These are phyloP conservation scores for Folsomia candida DNA, from an alignment of 2,888 invertebrate species.

Conservation along the genomic window DNA sequence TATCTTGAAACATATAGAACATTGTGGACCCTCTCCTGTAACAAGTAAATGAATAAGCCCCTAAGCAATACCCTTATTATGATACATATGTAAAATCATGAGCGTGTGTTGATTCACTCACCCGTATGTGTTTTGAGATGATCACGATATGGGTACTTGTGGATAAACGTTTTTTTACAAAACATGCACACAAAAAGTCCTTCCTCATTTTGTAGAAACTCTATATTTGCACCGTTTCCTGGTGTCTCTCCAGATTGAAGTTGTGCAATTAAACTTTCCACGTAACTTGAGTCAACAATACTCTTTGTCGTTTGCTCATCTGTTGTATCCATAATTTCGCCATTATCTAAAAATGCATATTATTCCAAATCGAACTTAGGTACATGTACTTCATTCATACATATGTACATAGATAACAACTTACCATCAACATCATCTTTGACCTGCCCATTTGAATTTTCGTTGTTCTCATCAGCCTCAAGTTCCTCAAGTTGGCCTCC, in stretches of 20 bases:
- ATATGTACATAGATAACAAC: neutral
- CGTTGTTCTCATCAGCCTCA: constrained; percentile 22
- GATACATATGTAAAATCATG: neutral
- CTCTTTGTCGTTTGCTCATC: neutral
- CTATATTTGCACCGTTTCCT: constrained; percentile 10
- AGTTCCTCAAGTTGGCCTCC: constrained; percentile 16
- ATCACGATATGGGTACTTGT: constrained; percentile 49
- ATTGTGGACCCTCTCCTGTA: constrained; percentile 44
- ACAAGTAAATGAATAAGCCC: neutral
- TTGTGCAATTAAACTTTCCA: constrained; percentile 5
- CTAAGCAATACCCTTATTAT: neutral
- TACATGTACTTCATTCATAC: neutral
- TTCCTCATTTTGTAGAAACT: constrained; percentile 43
- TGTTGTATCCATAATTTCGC: no score
- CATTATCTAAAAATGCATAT: neutral
- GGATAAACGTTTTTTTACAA: constrained; percentile 46
- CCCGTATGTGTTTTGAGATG: constrained; percentile 47
- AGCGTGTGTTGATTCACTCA: neutral
- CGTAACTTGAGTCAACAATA: neutral
- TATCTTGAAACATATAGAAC: constrained; percentile 35
- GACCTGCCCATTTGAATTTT: constrained; percentile 9
- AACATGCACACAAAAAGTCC: constrained; percentile 47
- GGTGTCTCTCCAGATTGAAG: constrained; percentile 1
- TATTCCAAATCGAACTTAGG: neutral
- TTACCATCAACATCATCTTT: constrained; percentile 1